These are phyloP conservation scores for Micrasema longulum DNA, from an alignment of 1,140 invertebrate species.

Conservation along the genomic window DNA sequence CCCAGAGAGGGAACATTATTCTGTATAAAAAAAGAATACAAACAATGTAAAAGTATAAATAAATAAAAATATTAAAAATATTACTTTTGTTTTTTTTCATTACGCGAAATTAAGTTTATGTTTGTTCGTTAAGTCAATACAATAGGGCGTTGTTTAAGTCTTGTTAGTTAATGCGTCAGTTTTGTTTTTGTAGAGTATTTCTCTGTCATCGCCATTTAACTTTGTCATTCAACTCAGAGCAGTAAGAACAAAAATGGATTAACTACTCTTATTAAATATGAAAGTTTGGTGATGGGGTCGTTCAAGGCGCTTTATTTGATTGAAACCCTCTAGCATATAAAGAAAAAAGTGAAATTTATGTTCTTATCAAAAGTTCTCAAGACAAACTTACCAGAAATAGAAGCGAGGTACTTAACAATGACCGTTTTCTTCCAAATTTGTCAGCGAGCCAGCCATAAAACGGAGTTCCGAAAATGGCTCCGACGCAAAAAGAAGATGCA, in stretches of 20 bases:
- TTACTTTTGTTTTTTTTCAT: no score
- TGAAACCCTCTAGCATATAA: not conserved
- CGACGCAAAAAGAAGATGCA: slow-evolving; percentile 67
- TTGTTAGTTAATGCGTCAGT: no score
- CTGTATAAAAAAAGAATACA: no score
- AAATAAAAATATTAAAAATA: no score
- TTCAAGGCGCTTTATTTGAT: not conserved
- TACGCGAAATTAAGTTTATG: no score
- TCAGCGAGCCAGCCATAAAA: slow-evolving; percentile 61
- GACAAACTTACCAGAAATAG: slow-evolving; percentile 36
- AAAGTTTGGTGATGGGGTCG: not conserved
- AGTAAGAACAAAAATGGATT: not conserved
- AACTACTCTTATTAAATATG: not conserved
- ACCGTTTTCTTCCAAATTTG: slow-evolving; percentile 68
- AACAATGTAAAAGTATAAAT: no score
- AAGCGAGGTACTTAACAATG: not conserved
- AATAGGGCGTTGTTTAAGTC: no score
- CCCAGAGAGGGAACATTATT: no score
- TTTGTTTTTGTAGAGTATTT: no score
- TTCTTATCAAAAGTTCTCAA: not conserved
- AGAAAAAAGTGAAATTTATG: not conserved
- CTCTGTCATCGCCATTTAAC: not conserved
- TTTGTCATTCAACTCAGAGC: not conserved
- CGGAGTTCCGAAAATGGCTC: slow-evolving; percentile 55
- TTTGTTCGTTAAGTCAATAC: no score